phyloP scores from a whole-genome alignment of 30 jellyfish, hydroid and myxozoan genomes.

The Mastigias papua region DNA sequence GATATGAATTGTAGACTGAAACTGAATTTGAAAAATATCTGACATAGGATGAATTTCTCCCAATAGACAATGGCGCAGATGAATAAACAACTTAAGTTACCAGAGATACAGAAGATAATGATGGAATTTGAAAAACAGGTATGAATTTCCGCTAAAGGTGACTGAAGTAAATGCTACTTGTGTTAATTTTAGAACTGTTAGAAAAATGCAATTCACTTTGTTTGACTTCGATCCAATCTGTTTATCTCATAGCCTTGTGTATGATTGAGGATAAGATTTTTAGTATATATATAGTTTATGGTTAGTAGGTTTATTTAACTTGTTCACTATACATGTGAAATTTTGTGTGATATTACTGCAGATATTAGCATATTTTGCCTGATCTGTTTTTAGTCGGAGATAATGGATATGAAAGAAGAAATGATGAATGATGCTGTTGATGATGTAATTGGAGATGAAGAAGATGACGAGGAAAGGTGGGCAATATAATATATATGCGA shows the following conservation, averaged over 20 bases:
- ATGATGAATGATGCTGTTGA: constrained; percentile 99
- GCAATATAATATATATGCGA: background rate
- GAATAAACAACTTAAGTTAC: constrained; percentile 90
- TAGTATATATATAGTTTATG: no score
- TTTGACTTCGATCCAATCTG: no score
- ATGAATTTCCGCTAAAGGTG: background rate
- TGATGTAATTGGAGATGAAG: constrained; percentile 97
- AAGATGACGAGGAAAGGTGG: constrained; percentile 98
- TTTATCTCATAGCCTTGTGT: no score
- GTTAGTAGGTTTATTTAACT: no score
- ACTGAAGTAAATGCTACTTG: no score
- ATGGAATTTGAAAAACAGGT: constrained; percentile 99
- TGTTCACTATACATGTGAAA: no score
- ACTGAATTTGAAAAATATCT: background rate
- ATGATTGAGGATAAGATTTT: no score
- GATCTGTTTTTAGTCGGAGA: constrained; percentile 72
- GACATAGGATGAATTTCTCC: background rate
- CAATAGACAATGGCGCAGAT: constrained; percentile 95
- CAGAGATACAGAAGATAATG: constrained; percentile 96
- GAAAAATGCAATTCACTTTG: no score
- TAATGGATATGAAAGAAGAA: constrained; percentile 99
- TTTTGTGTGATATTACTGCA: no score
- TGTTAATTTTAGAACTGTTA: no score
- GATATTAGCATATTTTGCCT: background rate
- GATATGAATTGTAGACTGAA: background rate